Conservation (phyloP, 2,888 invertebrate genomes). For the Drosophila stalkeri region DNA sequence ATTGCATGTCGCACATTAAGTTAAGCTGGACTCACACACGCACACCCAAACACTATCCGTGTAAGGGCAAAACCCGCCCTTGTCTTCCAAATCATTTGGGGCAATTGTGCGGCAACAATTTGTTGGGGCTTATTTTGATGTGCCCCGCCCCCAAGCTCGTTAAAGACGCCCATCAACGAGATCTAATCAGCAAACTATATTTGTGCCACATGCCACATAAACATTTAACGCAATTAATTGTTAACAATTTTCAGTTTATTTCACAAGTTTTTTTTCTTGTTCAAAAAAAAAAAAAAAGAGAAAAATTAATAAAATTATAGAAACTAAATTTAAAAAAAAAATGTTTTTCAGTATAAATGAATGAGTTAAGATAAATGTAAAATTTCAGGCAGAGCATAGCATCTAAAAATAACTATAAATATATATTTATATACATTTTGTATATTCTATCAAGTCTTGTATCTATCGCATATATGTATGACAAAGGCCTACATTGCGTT, state of each 20-base stretch:
- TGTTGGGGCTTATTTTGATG: slow-evolving; percentile 90
- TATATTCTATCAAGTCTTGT: no score
- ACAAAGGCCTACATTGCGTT: no score
- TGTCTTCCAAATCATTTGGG: slow-evolving; percentile 90
- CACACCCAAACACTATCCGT: not conserved
- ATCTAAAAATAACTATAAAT: no score
- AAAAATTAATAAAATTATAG: no score
- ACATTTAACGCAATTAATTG: not conserved
- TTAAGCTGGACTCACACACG: not conserved
- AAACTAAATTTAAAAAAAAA: no score
- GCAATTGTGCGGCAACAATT: slow-evolving; percentile 98
- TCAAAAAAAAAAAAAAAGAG: no score
- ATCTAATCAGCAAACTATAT: slow-evolving; percentile 20
- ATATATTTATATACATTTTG: no score
- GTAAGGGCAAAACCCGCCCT: not conserved
- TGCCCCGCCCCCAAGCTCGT: slow-evolving; percentile 32
- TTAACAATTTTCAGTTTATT: not conserved
- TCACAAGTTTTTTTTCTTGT: not conserved
- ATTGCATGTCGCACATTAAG: not conserved
- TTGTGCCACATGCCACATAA: slow-evolving; percentile 1
- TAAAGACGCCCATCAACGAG: slow-evolving; percentile 28
- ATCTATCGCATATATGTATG: no score
- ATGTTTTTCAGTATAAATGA: no score
- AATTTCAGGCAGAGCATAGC: no score
- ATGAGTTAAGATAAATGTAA: no score